phyloP scores from a whole-genome alignment of 2,113 vertebrate genomes.

The Choloepus hoffmanni region DNA sequence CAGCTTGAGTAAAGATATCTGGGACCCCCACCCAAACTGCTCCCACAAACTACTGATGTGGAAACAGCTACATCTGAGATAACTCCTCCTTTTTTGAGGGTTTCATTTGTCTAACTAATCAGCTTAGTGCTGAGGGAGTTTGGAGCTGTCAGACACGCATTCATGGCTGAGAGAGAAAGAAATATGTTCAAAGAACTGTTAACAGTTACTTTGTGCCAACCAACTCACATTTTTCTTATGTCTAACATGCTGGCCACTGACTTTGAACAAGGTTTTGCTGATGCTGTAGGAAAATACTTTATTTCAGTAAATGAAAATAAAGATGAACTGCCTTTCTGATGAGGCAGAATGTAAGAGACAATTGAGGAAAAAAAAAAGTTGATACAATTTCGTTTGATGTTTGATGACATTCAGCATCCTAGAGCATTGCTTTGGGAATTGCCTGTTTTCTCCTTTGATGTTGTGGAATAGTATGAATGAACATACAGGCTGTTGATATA shows the following conservation, averaged over 20 bases:
- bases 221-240: neutral
- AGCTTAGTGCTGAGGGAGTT: neutral
- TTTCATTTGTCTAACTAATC: neutral
- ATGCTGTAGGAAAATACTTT: conserved; percentile 42
- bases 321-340: conserved; percentile 12
- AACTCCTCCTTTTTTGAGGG: neutral
- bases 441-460: neutral
- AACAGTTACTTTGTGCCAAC: neutral
- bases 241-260: neutral
- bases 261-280: neutral
- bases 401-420: neutral
- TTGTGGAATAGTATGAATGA: neutral
- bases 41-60: neutral
- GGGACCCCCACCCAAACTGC: neutral
- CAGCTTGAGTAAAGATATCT: neutral
- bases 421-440: neutral
- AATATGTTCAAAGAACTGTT: neutral
- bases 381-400: neutral
- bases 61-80: neutral
- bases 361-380: neutral
- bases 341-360: neutral
- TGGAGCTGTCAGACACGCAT: neutral
- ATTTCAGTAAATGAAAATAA: neutral
- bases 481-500: neutral
- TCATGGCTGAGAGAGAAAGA: neutral